A percentile compares a stretch with the other conserved stretches of the same genome.
Evolutionary conservation across 2,888 invertebrate genomes (phyloP).

Genomic region (Amphipyra tragopoginis): DNA sequence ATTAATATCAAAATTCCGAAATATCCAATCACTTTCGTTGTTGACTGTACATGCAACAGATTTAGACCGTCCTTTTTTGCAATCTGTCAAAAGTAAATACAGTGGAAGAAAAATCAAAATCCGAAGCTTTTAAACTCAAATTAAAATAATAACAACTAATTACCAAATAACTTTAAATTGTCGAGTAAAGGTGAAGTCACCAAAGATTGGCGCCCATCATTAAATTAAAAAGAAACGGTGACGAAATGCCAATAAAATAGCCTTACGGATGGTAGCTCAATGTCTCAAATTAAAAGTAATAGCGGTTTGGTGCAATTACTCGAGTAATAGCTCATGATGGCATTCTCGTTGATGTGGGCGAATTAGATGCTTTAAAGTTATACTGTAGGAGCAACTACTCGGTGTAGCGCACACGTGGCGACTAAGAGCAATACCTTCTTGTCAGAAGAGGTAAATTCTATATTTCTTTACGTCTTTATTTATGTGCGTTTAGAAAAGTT

Average conservation of each 20-base stretch:
- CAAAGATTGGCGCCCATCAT: constrained; percentile 63
- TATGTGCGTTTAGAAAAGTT: too few species aligned
- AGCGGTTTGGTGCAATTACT: constrained; percentile 36
- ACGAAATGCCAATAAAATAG: constrained; percentile 70
- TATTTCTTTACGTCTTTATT: too few species aligned
- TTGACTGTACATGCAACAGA: background rate
- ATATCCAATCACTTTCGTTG: too few species aligned
- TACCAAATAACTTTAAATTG: constrained; percentile 46
- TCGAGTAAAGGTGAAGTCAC: constrained; percentile 55
- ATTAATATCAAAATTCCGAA: too few species aligned
- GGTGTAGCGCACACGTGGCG: too few species aligned
- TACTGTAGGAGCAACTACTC: background rate
- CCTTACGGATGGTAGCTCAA: constrained; percentile 53
- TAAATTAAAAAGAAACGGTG: constrained; percentile 54
- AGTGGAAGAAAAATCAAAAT: constrained; percentile 17
- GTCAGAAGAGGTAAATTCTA: too few species aligned
- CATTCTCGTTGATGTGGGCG: constrained; percentile 9
- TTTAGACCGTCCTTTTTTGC: background rate
- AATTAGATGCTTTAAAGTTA: constrained; percentile 19
- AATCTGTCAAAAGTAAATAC: constrained; percentile 33
- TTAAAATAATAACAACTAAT: constrained; percentile 52
- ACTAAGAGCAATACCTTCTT: too few species aligned
- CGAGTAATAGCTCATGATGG: constrained; percentile 13
- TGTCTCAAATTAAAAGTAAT: constrained; percentile 58
- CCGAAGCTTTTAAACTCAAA: constrained; percentile 31